Evolutionary conservation across 2,888 invertebrate genomes (phyloP).

Genomic region (Drosophila rubida): DNA sequence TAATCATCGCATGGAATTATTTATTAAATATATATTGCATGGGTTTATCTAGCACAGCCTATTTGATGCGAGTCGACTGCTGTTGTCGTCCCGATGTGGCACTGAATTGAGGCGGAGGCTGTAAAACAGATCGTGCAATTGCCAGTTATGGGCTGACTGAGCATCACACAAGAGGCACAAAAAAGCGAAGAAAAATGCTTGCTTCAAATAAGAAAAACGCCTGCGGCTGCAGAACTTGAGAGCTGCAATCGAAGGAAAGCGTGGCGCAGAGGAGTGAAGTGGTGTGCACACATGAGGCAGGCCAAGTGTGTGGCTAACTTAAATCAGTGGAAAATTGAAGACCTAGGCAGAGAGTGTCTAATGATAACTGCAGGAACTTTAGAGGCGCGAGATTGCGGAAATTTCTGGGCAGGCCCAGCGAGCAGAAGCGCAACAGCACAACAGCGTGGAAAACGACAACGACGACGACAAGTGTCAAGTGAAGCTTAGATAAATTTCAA

Average conservation of each 20-base stretch:
- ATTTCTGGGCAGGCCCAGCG: conserved; percentile 52
- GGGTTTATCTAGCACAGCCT: conserved; percentile 13
- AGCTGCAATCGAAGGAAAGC: neutral
- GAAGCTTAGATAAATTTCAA: conserved; percentile 78
- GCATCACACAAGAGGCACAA: conserved; percentile 21
- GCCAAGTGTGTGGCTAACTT: conserved; percentile 59
- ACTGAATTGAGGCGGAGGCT: conserved; percentile 13
- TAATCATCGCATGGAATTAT: conserved; percentile 14
- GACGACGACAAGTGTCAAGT: conserved; percentile 74
- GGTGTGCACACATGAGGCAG: conserved; percentile 32
- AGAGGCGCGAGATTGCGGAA: conserved; percentile 77
- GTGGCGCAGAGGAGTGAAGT: neutral
- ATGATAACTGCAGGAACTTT: conserved; percentile 76
- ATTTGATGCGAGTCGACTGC: conserved; percentile 27
- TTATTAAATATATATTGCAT: conserved; percentile 13
- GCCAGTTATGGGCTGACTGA: conserved; percentile 59
- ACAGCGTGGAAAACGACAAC: conserved; percentile 18
- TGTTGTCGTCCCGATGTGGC: conserved; percentile 38
- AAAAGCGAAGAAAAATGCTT: conserved; percentile 21
- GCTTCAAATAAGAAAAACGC: conserved; percentile 46
- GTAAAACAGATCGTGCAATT: conserved; percentile 66
- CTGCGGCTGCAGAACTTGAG: conserved; percentile 50
- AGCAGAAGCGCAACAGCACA: conserved; percentile 42
- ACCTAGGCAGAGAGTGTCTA: conserved; percentile 63
- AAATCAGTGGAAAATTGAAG: conserved; percentile 76